Evolutionary conservation across 2,797 vertebrate species (phyloP), one percentile per base, ranked within the genome.

Genomic region (Artibeus jamaicensis): DNA sequence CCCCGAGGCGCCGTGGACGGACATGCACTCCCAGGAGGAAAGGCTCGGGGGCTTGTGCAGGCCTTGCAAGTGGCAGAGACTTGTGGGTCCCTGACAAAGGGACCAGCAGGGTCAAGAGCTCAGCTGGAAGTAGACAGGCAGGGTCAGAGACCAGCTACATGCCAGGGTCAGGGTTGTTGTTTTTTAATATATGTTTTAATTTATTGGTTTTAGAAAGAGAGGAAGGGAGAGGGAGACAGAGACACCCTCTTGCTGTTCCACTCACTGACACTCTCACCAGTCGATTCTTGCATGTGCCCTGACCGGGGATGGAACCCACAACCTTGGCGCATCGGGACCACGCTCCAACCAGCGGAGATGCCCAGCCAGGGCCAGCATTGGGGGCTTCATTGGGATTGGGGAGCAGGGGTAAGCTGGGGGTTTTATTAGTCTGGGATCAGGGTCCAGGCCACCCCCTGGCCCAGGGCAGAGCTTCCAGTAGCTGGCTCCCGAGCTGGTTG

Each of bases 11-110:
- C 85, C 9, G 26, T 3, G 71, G 0, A 42, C 2, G 8, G 42
- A 6, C 6, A 0, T 1, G 11, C 55, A 59, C 6, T 84, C 76
- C n/a, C 26, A 16, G 78, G 39, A 34, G 37, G 19, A 50, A 77
- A 26, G 29, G 5, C n/a, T 78, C n/a, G 26, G 19, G 26, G 48
- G 6, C 44, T 29, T 2, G 12, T 39, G 19, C 42, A 29, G 50
- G 34, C n/a, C 84, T 34, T 29, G 29, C n/a, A 29, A 9, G 2
- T 2, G n/a, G 18, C 50, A 32, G 29, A 34, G 44, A 9, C 42
- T 26, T 50, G 0, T 0, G 0, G 29, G 55, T 24, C 65, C 32
- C 1, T 1, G 18, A 42, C 18, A 18, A 53, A 16, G 26, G 32
- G 34, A 26, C 16, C 29, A 1, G 2, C 19, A 24, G 39, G 22